phyloP scores from a whole-genome alignment of 2,797 vertebrate species.

The Calcarius lapponicus region DNA sequence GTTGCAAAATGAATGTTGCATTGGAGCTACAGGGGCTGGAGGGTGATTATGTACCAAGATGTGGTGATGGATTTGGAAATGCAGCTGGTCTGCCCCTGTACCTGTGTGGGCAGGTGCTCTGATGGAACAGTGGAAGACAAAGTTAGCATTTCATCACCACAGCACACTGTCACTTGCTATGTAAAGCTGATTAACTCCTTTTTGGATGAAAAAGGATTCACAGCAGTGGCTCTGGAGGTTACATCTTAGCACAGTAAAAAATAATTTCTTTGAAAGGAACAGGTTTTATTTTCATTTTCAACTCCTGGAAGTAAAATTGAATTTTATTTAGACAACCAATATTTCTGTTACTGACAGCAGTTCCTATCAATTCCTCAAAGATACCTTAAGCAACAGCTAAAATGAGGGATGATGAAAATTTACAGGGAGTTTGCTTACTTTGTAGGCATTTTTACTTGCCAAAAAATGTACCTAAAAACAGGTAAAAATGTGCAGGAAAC shows the following conservation, averaged over 20 bases:
- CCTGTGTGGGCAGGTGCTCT: neutral
- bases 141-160: neutral
- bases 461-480: neutral
- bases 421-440: neutral
- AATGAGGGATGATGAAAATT: neutral
- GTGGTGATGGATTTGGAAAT: neutral
- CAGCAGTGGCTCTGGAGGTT: neutral
- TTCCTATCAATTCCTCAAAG: conserved; percentile 29
- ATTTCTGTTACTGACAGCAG: neutral
- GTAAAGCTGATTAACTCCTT: neutral
- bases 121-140: neutral
- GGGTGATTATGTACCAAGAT: neutral
- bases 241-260: neutral
- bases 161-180: neutral
- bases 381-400: neutral
- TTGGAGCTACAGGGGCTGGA: neutral
- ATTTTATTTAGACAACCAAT: neutral
- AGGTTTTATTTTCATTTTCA: neutral
- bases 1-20: neutral
- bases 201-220: neutral
- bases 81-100: neutral
- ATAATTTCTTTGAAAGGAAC: neutral
- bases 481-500: neutral
- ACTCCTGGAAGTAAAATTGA: neutral
- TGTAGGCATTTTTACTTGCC: neutral